Percentiles rank a stretch among this genome's conserved stretches.
phyloP scores from a whole-genome alignment of 2,113 vertebrate genomes.

The Osmerus eperlanus region DNA sequence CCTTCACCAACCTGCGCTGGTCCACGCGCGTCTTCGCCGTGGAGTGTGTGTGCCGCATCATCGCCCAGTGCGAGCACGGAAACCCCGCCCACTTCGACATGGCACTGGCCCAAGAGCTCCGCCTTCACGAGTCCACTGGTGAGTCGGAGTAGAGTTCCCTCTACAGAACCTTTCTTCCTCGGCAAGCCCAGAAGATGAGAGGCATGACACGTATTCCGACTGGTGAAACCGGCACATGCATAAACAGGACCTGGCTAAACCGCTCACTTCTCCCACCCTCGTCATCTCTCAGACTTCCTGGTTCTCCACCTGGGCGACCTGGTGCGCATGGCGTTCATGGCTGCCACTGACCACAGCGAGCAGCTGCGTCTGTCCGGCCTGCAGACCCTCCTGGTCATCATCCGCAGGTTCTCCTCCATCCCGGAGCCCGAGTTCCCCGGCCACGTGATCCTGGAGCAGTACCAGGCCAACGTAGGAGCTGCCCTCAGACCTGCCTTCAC shows the following conservation, averaged over 20 bases:
- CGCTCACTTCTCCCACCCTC: neutral
- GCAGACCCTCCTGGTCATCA: conserved; percentile 80
- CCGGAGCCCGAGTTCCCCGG: conserved; percentile 93
- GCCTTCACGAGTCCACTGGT: conserved; percentile 72
- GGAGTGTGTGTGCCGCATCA: conserved; percentile 85
- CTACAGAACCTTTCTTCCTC: conserved; percentile 11
- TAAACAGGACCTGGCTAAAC: too few relatives aligned
- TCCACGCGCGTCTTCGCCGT: conserved; percentile 87
- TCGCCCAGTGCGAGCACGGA: conserved; percentile 79
- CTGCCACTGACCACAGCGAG: conserved; percentile 90
- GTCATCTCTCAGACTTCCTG: conserved; percentile 78
- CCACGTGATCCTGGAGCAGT: conserved; percentile 92
- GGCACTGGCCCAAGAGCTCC: conserved; percentile 83
- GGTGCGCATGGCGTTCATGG: conserved; percentile 97
- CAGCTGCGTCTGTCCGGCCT: conserved; percentile 87
- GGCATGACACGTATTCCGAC: too few relatives aligned
- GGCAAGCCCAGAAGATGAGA: too few relatives aligned
- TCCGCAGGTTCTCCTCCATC: conserved; percentile 80
- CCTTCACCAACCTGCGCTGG: conserved; percentile 86
- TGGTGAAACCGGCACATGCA: too few relatives aligned
- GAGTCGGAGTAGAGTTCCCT: neutral
- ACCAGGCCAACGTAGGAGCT: conserved; percentile 95
- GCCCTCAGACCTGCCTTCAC: conserved; percentile 91
- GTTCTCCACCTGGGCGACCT: conserved; percentile 89
- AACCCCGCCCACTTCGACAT: conserved; percentile 82